phyloP scores from a whole-genome alignment of 2,888 invertebrate genomes.

The Venustoraphidia nigricollis region DNA sequence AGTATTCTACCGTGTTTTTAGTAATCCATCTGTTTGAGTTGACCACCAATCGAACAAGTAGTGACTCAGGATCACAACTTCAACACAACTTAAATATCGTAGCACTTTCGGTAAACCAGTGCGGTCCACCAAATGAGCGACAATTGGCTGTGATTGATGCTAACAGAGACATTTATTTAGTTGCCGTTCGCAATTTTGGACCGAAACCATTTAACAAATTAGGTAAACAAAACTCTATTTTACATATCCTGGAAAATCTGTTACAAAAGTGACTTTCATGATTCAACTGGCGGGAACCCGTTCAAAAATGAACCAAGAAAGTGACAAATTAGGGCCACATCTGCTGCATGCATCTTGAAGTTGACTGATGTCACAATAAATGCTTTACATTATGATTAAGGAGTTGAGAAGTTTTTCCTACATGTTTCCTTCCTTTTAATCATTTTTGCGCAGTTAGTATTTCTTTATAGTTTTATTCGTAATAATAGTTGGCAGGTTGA shows the following conservation, averaged over 20 bases:
- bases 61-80: slow-evolving; percentile 58
- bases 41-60: slow-evolving; percentile 54
- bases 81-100: slow-evolving; percentile 64
- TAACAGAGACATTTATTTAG: slow-evolving; percentile 75
- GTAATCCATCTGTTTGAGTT: slow-evolving; percentile 78
- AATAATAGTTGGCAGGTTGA: not conserved
- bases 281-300: too few relatives aligned
- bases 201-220: slow-evolving; percentile 55
- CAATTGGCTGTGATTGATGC: slow-evolving; percentile 78
- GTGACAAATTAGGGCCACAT: too few relatives aligned
- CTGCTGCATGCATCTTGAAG: too few relatives aligned
- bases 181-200: slow-evolving; percentile 46
- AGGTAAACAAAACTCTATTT: slow-evolving; percentile 28
- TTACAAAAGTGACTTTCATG: too few relatives aligned
- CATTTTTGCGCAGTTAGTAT: slow-evolving; percentile 20
- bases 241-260: too few relatives aligned
- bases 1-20: slow-evolving; percentile 23
- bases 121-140: slow-evolving; percentile 62
- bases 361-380: too few relatives aligned
- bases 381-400: not conserved
- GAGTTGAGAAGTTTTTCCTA: slow-evolving; percentile 12
- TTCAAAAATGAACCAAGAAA: too few relatives aligned
- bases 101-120: slow-evolving; percentile 71
- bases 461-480: not conserved
- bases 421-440: slow-evolving; percentile 5